Evolutionary conservation across 2,113 vertebrate genomes (phyloP).

Genomic region (Perca flavescens): DNA sequence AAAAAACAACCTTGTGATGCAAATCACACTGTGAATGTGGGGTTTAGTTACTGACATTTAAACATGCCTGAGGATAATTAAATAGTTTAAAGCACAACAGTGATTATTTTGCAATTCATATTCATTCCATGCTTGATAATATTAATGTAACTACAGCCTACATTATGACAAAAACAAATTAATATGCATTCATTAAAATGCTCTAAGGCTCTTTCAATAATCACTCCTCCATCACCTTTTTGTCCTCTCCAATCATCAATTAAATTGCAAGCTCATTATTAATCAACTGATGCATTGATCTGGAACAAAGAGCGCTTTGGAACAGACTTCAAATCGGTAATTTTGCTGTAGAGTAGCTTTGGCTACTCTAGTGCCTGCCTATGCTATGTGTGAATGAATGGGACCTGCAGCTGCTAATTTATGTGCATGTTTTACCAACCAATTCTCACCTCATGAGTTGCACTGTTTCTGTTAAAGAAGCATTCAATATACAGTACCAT

Average conservation of each 20-base stretch:
- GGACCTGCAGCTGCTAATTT: slow-evolving; percentile 41
- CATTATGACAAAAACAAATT: slow-evolving; percentile 3
- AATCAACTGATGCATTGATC: slow-evolving; percentile 39
- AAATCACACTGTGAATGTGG: not conserved
- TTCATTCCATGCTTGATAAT: not conserved
- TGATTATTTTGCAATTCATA: slow-evolving; percentile 2
- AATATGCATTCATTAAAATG: slow-evolving; percentile 46
- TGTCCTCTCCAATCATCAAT: slow-evolving; percentile 30
- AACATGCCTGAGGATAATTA: not conserved
- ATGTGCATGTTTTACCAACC: slow-evolving; percentile 36
- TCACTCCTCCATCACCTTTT: slow-evolving; percentile 12
- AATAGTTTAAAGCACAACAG: not conserved
- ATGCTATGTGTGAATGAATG: slow-evolving; percentile 9
- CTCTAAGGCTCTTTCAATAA: slow-evolving; percentile 5
- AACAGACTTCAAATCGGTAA: not conserved
- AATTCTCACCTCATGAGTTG: not conserved
- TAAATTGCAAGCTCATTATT: slow-evolving; percentile 15
- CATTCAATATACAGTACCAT: not conserved
- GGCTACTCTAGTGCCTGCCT: not conserved
- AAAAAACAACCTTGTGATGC: not conserved
- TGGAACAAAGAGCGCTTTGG: slow-evolving; percentile 23
- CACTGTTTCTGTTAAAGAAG: not conserved
- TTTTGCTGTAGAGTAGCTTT: not conserved
- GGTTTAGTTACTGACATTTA: not conserved
- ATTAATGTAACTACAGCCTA: not conserved